Evolutionary conservation across 2,797 vertebrate genomes (phyloP).

Genomic region (Sebastes minor): DNA sequence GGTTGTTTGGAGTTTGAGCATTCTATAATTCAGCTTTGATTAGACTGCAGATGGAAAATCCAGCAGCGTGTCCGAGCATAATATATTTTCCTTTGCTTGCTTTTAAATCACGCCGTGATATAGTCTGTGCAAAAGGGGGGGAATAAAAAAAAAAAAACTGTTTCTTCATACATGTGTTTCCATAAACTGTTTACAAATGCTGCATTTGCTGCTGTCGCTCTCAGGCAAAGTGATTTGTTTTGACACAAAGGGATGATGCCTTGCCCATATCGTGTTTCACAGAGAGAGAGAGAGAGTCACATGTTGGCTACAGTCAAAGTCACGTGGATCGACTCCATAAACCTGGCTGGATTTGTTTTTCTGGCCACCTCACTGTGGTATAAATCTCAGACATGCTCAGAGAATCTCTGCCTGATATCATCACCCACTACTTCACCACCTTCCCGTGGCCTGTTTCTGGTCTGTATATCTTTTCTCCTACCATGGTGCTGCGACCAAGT

Average conservation of each 20-base stretch:
- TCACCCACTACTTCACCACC: neutral
- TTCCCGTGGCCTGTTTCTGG: neutral
- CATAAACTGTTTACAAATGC: conserved; percentile 42
- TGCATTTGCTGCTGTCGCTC: conserved; percentile 15
- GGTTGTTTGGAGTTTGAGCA: conserved; percentile 53
- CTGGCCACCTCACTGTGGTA: neutral
- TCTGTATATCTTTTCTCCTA: neutral
- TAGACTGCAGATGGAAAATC: conserved; percentile 57
- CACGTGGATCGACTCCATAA: conserved; percentile 19
- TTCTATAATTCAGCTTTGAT: conserved; percentile 66
- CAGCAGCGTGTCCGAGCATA: conserved; percentile 24
- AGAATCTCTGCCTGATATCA: neutral
- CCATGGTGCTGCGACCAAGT: neutral
- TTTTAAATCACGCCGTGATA: conserved; percentile 42
- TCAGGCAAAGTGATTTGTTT: conserved; percentile 34
- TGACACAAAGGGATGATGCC: conserved; percentile 34
- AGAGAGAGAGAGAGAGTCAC: neutral
- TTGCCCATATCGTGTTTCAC: conserved; percentile 11
- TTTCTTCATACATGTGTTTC: neutral
- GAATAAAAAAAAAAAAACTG: neutral
- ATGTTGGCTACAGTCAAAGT: conserved; percentile 21
- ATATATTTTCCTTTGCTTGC: conserved; percentile 32
- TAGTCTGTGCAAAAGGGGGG: neutral
- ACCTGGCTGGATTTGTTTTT: conserved; percentile 12
- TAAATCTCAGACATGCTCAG: conserved; percentile 3